phyloP scores from a whole-genome alignment of 2,888 invertebrate species.

The Philonicus albiceps region DNA sequence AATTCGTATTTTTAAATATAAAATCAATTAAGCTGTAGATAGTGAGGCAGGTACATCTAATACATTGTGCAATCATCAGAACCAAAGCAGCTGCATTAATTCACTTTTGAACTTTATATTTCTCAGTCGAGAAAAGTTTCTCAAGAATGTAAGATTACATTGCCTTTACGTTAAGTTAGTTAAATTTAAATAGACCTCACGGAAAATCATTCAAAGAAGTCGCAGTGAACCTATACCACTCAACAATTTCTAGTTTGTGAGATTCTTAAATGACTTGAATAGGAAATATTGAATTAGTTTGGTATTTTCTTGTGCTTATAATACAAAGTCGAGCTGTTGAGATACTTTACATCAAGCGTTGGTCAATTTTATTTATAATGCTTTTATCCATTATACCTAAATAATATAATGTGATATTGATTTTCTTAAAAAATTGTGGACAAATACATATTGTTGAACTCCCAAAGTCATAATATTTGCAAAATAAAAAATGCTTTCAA shows the following conservation, averaged over 20 bases:
- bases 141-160: not conserved
- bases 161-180: not conserved
- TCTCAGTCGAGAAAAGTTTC: not conserved
- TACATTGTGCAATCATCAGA: not conserved
- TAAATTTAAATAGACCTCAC: not conserved
- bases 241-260: not conserved
- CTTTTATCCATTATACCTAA: not conserved
- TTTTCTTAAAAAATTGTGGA: too few relatives aligned
- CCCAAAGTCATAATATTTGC: not conserved
- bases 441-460: too few relatives aligned
- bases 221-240: not conserved
- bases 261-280: not conserved
- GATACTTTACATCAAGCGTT: not conserved
- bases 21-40: not conserved
- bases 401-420: not conserved
- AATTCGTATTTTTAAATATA: not conserved
- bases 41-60: not conserved
- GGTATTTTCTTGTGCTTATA: not conserved
- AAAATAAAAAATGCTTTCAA: not conserved
- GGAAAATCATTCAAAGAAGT: not conserved
- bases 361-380: not conserved
- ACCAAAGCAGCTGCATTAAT: not conserved
- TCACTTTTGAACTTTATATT: not conserved
- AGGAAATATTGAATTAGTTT: too few relatives aligned
- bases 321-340: not conserved